Percentiles rank a stretch among this genome's conserved stretches.
phyloP scores from a whole-genome alignment of 2,888 invertebrate genomes.

The Cheilosia scutellata region DNA sequence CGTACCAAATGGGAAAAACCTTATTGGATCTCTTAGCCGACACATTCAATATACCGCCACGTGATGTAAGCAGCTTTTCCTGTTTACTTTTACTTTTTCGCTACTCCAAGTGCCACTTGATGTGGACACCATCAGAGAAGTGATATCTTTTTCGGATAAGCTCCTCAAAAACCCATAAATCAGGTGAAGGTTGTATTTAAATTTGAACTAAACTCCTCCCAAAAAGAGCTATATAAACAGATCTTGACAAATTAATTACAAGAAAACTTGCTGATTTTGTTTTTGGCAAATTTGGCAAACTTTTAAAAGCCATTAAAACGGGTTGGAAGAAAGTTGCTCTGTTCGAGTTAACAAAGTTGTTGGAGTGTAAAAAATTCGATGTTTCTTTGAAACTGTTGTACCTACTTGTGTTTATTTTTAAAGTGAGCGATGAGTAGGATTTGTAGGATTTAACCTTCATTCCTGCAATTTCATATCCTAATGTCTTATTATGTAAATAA shows the following conservation, averaged over 20 bases:
- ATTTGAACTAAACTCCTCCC: not conserved
- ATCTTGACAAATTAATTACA: not conserved
- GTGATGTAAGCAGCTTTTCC: conserved; percentile 9
- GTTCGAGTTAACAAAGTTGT: too few relatives aligned
- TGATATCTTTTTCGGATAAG: conserved; percentile 1
- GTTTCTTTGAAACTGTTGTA: too few relatives aligned
- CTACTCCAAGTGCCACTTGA: not conserved
- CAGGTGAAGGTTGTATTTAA: conserved; percentile 19
- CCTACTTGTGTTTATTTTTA: too few relatives aligned
- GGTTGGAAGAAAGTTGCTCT: not conserved
- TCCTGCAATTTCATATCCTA: too few relatives aligned
- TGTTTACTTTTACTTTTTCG: not conserved
- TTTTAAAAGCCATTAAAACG: not conserved
- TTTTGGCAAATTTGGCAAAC: not conserved
- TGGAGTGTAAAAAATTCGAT: too few relatives aligned
- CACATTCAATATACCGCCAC: not conserved
- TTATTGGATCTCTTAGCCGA: conserved; percentile 16
- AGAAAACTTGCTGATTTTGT: not conserved
- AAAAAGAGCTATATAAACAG: not conserved
- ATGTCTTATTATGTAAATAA: too few relatives aligned
- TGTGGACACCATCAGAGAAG: not conserved
- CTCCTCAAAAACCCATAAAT: not conserved
- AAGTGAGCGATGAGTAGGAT: too few relatives aligned
- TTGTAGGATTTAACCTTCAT: too few relatives aligned
- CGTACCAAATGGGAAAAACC: conserved; percentile 24